Evolutionary conservation across 2,113 vertebrate genomes (phyloP).

Genomic region (Atractosteus spatula): DNA sequence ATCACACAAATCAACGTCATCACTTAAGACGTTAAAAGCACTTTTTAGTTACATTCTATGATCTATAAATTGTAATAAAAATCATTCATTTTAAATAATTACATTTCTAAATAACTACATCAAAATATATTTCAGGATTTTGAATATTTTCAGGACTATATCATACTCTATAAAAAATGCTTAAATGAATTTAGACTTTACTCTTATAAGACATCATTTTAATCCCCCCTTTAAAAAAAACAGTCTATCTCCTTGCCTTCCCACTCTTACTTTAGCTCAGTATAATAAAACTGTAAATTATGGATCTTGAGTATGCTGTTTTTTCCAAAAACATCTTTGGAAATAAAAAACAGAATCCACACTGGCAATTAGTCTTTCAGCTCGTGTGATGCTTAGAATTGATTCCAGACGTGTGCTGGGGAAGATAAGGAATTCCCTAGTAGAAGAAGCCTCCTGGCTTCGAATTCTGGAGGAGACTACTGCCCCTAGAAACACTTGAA

Average conservation of each 20-base stretch:
- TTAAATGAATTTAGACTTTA: no score
- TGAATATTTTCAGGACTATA: no score
- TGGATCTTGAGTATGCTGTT: neutral
- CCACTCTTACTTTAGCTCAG: neutral
- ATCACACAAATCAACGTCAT: no score
- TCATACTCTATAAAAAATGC: no score
- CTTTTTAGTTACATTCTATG: no score
- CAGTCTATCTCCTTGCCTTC: neutral
- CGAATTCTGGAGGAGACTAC: conserved; percentile 42
- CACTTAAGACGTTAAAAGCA: no score
- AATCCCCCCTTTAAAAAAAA: no score
- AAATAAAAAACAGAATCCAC: conserved; percentile 7
- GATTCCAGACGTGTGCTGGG: conserved; percentile 70
- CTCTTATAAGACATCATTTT: no score
- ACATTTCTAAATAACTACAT: no score
- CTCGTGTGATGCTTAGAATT: conserved; percentile 63
- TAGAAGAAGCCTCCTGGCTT: conserved; percentile 59
- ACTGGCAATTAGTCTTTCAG: conserved; percentile 51
- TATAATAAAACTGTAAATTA: neutral
- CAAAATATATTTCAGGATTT: no score
- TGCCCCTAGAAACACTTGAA: conserved; percentile 35
- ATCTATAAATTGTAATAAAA: no score
- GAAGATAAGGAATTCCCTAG: conserved; percentile 69
- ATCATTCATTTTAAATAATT: no score
- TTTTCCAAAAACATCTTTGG: neutral